A percentile compares a stretch with the other conserved stretches of the same genome.
Evolutionary conservation across 2,888 invertebrate species (phyloP).

Genomic region (Andrena hattorfiana): DNA sequence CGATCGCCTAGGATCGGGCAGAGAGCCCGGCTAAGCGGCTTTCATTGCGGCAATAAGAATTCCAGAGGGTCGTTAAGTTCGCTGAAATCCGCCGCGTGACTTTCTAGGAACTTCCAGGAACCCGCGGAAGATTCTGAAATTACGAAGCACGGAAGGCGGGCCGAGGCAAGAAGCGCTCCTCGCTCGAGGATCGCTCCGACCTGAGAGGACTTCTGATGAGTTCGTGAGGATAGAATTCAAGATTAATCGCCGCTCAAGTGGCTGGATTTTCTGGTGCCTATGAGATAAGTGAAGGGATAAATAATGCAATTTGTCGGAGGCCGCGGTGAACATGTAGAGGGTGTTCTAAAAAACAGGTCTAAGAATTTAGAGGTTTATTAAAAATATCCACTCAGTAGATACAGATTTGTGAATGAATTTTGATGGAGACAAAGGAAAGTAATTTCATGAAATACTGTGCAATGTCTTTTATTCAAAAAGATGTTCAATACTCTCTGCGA

Average conservation of each 20-base stretch:
- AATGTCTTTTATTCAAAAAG: background rate
- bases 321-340: too few relatives aligned
- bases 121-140: slow-evolving; percentile 26
- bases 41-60: slow-evolving; percentile 62
- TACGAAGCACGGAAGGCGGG: background rate
- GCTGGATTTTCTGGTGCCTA: background rate
- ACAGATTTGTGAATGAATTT: too few relatives aligned
- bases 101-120: slow-evolving; percentile 61
- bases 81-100: slow-evolving; percentile 55
- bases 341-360: too few relatives aligned
- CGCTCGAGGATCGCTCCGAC: slow-evolving; percentile 5
- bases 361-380: too few relatives aligned
- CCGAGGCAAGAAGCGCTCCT: slow-evolving; percentile 15
- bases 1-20: slow-evolving; percentile 63
- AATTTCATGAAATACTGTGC: too few relatives aligned
- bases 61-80: slow-evolving; percentile 57
- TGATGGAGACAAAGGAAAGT: too few relatives aligned
- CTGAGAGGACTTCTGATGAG: slow-evolving; percentile 4
- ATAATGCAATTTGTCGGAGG: background rate
- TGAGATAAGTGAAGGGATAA: background rate
- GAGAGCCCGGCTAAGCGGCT: slow-evolving; percentile 37
- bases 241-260: background rate
- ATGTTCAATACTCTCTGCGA: background rate
- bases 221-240: background rate
- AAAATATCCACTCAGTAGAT: too few relatives aligned